phyloP scores from a whole-genome alignment of 2,888 invertebrate species.

The Eupithecia inturbata region DNA sequence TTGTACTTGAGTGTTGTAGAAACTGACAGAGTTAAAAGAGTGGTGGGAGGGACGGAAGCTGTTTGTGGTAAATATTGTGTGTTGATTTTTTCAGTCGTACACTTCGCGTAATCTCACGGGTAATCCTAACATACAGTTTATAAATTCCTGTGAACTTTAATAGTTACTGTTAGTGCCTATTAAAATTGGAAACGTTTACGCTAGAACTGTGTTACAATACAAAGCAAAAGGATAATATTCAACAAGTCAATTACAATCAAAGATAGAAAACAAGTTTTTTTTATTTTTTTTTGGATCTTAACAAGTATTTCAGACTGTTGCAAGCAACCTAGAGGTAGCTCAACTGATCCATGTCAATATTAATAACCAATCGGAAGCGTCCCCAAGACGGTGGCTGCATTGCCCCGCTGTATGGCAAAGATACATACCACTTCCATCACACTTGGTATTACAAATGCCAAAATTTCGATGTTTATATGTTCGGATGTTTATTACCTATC shows the following conservation, averaged over 20 bases:
- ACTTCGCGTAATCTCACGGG: neutral
- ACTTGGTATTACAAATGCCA: no score
- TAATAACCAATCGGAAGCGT: no score
- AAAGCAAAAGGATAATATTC: no score
- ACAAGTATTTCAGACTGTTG: no score
- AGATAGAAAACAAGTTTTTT: no score
- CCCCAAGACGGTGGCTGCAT: no score
- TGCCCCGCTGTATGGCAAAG: neutral
- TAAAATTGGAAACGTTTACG: neutral
- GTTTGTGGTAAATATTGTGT: conserved; percentile 62
- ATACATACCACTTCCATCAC: neutral
- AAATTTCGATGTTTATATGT: no score
- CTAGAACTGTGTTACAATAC: neutral
- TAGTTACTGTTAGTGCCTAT: neutral
- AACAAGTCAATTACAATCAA: no score
- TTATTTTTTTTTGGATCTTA: no score
- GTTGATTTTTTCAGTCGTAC: neutral
- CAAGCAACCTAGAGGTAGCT: no score
- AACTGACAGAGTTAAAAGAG: conserved; percentile 67
- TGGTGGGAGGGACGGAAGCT: conserved; percentile 66
- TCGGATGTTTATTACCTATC: no score
- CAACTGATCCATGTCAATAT: no score
- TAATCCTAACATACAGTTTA: neutral
- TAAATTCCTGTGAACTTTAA: neutral
- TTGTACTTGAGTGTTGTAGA: conserved; percentile 41